Evolutionary conservation across 2,888 invertebrate genomes (phyloP).

Genomic region (Adelphocoris suturalis): DNA sequence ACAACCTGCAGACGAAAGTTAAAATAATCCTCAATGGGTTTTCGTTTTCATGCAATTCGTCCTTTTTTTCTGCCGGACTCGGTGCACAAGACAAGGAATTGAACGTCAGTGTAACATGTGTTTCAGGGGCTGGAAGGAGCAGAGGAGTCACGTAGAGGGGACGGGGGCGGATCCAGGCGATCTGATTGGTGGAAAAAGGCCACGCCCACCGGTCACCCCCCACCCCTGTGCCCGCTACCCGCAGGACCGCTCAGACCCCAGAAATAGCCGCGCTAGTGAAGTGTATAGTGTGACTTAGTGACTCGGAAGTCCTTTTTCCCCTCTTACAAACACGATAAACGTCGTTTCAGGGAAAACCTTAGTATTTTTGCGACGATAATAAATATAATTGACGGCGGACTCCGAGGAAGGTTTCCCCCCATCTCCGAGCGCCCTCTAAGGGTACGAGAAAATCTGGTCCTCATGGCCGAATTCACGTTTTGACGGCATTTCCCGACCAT

Average conservation of each 20-base stretch:
- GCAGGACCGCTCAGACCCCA: slow-evolving; percentile 58
- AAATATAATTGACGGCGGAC: neutral
- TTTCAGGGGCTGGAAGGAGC: slow-evolving; percentile 43
- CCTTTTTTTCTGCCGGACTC: neutral
- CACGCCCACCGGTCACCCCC: slow-evolving; percentile 54
- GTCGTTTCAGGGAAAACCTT: neutral
- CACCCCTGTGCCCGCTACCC: slow-evolving; percentile 51
- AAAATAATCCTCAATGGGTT: neutral
- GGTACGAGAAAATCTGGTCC: neutral
- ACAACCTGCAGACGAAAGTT: too few species aligned
- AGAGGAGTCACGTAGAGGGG: slow-evolving; percentile 49
- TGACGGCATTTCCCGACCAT: neutral
- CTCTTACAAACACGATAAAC: slow-evolving; percentile 35
- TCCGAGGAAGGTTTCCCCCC: neutral
- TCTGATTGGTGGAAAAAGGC: slow-evolving; percentile 47
- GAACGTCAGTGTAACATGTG: slow-evolving; percentile 51
- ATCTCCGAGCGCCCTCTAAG: neutral
- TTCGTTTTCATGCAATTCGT: neutral
- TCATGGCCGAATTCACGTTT: slow-evolving; percentile 14
- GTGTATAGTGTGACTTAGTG: slow-evolving; percentile 67
- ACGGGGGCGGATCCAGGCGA: slow-evolving; percentile 43
- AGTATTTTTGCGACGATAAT: neutral
- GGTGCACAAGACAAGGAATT: neutral
- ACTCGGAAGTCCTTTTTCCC: slow-evolving; percentile 46
- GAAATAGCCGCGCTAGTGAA: slow-evolving; percentile 70